Percentiles rank a stretch among this genome's conserved stretches.
These are phyloP conservation scores for Nomada fabriciana DNA, from an alignment of 2,888 invertebrate genomes.

Conservation along the genomic window DNA sequence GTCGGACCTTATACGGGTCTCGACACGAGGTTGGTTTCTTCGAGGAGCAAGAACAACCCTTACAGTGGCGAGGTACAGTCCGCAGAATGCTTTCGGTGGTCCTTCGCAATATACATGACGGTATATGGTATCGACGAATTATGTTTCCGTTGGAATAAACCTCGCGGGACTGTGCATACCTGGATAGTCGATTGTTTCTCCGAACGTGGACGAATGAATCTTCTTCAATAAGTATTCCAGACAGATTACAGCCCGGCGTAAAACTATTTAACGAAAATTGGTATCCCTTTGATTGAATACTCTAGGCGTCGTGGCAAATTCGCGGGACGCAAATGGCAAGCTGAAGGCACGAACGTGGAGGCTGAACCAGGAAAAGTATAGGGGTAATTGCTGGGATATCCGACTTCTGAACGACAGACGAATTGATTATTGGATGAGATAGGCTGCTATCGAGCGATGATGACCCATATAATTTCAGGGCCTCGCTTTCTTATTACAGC, in stretches of 20 bases:
- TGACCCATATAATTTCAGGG: constrained; percentile 9
- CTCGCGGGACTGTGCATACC: too few relatives aligned
- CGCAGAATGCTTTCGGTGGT: constrained; percentile 34
- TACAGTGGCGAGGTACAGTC: constrained; percentile 13
- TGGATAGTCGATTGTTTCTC: too few relatives aligned
- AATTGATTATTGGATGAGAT: constrained; percentile 6
- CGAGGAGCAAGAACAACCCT: constrained; percentile 67
- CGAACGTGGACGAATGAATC: too few relatives aligned
- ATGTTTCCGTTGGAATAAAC: too few relatives aligned
- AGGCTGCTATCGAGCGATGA: not conserved
- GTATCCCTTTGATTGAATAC: constrained; percentile 32
- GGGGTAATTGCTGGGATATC: not conserved
- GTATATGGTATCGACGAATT: not conserved
- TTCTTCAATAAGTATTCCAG: too few relatives aligned
- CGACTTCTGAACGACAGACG: not conserved
- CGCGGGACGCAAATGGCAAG: not conserved
- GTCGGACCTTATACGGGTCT: constrained; percentile 75
- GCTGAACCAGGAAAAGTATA: not conserved
- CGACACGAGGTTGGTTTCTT: constrained; percentile 44
- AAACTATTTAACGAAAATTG: not conserved
- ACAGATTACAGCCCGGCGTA: too few relatives aligned
- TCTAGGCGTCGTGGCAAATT: not conserved
- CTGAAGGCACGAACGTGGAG: too few relatives aligned
- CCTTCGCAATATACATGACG: constrained; percentile 34
- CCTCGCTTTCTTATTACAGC: not conserved